Evolutionary conservation across 1,140 invertebrate species (phyloP), one percentile per base, ranked within the genome.

Genomic region (Drosophila setifemur): DNA sequence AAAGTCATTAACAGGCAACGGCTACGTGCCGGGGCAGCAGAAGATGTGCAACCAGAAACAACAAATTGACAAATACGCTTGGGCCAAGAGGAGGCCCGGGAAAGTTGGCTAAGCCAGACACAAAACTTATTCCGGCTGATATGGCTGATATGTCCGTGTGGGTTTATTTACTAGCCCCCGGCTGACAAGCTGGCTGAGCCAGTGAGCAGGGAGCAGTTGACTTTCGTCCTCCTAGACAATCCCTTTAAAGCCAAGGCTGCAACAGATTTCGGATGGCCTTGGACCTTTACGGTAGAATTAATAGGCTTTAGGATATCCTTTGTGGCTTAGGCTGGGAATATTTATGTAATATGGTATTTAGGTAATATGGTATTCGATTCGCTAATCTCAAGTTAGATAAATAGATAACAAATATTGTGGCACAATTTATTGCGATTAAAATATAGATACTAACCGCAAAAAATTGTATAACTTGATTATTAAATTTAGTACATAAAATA

Each of bases 1-100:
- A 64, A 48, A 64, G 64, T 64, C 57, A 64, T 64, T 49, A 64
- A 64, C 57, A 64, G 57, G 47, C 57, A 39, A 63, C 43, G 31
- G 12, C 12, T 64, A 49, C 57, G 57, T 40, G 57, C 31, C 60
- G 33, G 40, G 11, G 2, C n/a, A 39, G 23, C 16, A 12, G 21
- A 25, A 39, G 31, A 6, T 39, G n/a, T n/a, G 31, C 60, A 48
- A 12, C 44, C 14, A n/a, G 7, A 25, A 48, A 39, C 60, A 48
- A 29, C 60, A 64, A 64, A 64, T 48, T 64, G 60, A 49, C 60
- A 64, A 63, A 49, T 29, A 42, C 25, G 57, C 29, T 25, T 26
- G n/a, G 42, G 19, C 31, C 25, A 21, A 63, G 7, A 18, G 31
- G 47, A 26, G 18, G 16, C 61, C 4, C 2, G 12, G 9, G 5